Percentiles rank a stretch among this genome's conserved stretches.
phyloP scores from a whole-genome alignment of 1,140 invertebrate species.

The Microvelia longipes region DNA sequence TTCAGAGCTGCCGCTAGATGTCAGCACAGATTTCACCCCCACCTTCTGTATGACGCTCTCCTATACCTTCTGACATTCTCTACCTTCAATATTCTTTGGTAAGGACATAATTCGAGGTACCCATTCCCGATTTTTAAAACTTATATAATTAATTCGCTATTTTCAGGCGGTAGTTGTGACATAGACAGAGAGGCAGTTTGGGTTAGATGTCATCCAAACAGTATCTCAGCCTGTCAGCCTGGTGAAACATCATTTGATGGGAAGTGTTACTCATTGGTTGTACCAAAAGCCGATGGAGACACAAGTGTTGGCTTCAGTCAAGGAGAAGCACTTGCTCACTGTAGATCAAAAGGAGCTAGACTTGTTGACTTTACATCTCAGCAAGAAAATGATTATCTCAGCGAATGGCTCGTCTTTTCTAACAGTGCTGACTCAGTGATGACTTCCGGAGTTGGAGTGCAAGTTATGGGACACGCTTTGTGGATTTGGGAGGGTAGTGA shows the following conservation, averaged over 20 bases:
- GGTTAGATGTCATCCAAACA: slow-evolving; percentile 33
- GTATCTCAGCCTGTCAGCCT: slow-evolving; percentile 31
- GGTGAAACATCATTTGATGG: slow-evolving; percentile 34
- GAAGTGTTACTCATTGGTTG: slow-evolving; percentile 22
- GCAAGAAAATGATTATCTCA: slow-evolving; percentile 44
- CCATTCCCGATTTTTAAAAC: neutral
- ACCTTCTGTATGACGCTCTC: too few relatives aligned
- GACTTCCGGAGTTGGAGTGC: slow-evolving; percentile 38
- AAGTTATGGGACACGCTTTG: slow-evolving; percentile 29
- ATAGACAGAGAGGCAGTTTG: slow-evolving; percentile 32
- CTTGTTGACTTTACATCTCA: slow-evolving; percentile 36
- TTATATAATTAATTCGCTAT: too few relatives aligned
- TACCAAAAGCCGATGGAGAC: slow-evolving; percentile 21
- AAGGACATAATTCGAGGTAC: too few relatives aligned
- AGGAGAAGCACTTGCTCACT: slow-evolving; percentile 33
- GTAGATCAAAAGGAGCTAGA: slow-evolving; percentile 29
- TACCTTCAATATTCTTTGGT: too few relatives aligned
- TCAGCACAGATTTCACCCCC: too few relatives aligned
- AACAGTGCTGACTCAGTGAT: slow-evolving; percentile 34
- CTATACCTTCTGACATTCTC: too few relatives aligned
- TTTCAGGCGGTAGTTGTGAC: slow-evolving; percentile 14
- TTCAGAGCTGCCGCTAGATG: too few relatives aligned
- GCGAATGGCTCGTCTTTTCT: slow-evolving; percentile 35
- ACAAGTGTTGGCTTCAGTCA: slow-evolving; percentile 31
- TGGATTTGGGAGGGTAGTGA: slow-evolving; percentile 39